Evolutionary conservation across 2,113 vertebrate genomes (phyloP).

Genomic region (Chaetodon auriga): DNA sequence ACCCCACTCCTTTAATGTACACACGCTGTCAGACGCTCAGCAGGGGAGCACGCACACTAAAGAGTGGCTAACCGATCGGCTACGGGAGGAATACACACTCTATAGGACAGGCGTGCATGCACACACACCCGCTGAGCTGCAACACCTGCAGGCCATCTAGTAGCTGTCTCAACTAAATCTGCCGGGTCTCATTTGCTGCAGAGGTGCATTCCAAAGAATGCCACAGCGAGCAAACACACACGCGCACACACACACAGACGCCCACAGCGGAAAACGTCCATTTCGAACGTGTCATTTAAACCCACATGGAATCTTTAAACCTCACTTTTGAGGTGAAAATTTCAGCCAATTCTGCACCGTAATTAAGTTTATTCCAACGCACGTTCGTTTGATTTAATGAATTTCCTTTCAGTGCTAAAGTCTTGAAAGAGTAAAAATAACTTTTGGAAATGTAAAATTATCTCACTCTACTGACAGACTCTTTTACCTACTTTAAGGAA

Average conservation of each 20-base stretch:
- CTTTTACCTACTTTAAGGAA: slow-evolving; percentile 61
- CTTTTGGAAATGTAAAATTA: slow-evolving; percentile 54
- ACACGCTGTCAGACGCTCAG: slow-evolving; percentile 67
- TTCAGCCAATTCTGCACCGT: neutral
- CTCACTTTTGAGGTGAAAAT: neutral
- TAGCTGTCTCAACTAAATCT: slow-evolving; percentile 71
- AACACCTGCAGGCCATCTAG: slow-evolving; percentile 78
- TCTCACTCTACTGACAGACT: slow-evolving; percentile 55
- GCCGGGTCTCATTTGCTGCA: slow-evolving; percentile 68
- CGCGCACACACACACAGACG: slow-evolving; percentile 17
- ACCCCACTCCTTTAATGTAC: slow-evolving; percentile 60
- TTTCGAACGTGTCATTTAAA: slow-evolving; percentile 47
- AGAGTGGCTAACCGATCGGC: slow-evolving; percentile 57
- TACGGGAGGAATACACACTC: slow-evolving; percentile 29
- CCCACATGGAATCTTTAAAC: slow-evolving; percentile 24
- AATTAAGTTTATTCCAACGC: slow-evolving; percentile 28
- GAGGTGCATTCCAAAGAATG: slow-evolving; percentile 59
- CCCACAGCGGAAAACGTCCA: slow-evolving; percentile 38
- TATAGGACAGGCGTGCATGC: neutral
- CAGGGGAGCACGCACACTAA: slow-evolving; percentile 45
- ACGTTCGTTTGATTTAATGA: slow-evolving; percentile 30
- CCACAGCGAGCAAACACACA: slow-evolving; percentile 54
- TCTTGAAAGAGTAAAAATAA: slow-evolving; percentile 6
- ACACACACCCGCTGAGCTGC: slow-evolving; percentile 47
- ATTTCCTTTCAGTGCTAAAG: slow-evolving; percentile 31